Evolutionary conservation across 2,888 invertebrate genomes (phyloP).

Genomic region (Cordilura impudica): DNA sequence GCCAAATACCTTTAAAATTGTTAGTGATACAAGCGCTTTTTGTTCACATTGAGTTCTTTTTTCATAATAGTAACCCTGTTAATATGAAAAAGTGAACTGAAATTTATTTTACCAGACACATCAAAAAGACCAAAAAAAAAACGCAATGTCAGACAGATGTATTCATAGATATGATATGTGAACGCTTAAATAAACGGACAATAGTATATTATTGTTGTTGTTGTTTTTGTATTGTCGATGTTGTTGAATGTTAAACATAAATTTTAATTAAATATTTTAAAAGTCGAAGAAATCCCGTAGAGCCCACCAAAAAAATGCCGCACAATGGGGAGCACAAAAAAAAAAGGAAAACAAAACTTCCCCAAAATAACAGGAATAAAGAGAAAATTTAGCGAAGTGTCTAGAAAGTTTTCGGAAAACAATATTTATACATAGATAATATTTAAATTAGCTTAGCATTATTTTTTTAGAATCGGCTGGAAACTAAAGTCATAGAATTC

Average conservation of each 20-base stretch:
- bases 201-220: slow-evolving; percentile 7
- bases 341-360: not conserved
- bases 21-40: slow-evolving; percentile 9
- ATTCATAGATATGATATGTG: slow-evolving; percentile 31
- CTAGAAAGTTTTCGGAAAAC: too few relatives aligned
- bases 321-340: slow-evolving; percentile 35
- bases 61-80: slow-evolving; percentile 26
- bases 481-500: too few relatives aligned
- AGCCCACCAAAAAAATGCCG: slow-evolving; percentile 21
- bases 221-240: slow-evolving; percentile 40
- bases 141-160: not conserved
- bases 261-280: slow-evolving; percentile 64
- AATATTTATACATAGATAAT: too few relatives aligned
- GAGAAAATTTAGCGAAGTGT: too few relatives aligned
- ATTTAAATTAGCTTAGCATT: too few relatives aligned
- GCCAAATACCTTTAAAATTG: slow-evolving; percentile 22
- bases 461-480: too few relatives aligned
- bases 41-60: slow-evolving; percentile 11
- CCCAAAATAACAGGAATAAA: not conserved
- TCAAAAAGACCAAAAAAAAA: slow-evolving; percentile 11
- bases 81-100: not conserved
- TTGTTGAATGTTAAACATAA: slow-evolving; percentile 60
- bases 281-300: slow-evolving; percentile 54
- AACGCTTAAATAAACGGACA: slow-evolving; percentile 39
- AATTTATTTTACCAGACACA: not conserved